Evolutionary conservation across 1,140 invertebrate species (phyloP), one percentile per base, ranked within the genome.

Genomic region (Nasonia vitripennis): DNA sequence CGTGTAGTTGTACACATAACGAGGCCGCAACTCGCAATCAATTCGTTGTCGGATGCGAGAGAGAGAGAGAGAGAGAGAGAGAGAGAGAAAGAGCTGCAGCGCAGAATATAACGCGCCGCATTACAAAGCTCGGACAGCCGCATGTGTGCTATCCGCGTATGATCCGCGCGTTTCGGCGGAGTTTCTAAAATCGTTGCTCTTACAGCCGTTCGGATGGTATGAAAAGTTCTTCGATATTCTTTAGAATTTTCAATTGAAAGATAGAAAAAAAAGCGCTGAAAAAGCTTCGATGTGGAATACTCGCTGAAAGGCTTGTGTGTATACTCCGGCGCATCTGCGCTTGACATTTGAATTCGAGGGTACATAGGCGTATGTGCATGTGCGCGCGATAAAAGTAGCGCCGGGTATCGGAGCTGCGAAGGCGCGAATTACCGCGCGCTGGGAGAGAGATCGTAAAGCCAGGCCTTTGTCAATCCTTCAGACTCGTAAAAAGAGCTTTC

Each of bases 31-130:
- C 73, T 5, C 37, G 37, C 37, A 75, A 75, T 75, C 73, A 45
- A 75, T 75, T 75, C 73, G 7, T 37, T 45, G 73, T 75, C 73
- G 34, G 37, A 75, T 75, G 9, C 73, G 37, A n/a, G 73, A 10
- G 9, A 1, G 1, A 10, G 27, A 27, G 1, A n/a, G 37, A n/a
- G 73, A 10, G 9, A 1, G 1, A 10, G 27, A 27, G 1, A 27
- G 37, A n/a, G 73, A 10, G 9, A 1, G 1, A 10, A 11, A 27
- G 1, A 3, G 17, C 34, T 9, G 10, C 73, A 37, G 73, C 2
- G 27, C 27, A 27, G 27, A 27, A 27, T 27, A 45, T 45, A 34
- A 34, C 70, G 31, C 23, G 23, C 41, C 20, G 31, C 37, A 45
- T 75, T n/a, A n/a, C 73, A 41, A 75, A 71, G 73, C 73, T 31